Base-by-base conservation (phyloP, 2,888 invertebrate genomes). In the Dendrolimus pini region DNA sequence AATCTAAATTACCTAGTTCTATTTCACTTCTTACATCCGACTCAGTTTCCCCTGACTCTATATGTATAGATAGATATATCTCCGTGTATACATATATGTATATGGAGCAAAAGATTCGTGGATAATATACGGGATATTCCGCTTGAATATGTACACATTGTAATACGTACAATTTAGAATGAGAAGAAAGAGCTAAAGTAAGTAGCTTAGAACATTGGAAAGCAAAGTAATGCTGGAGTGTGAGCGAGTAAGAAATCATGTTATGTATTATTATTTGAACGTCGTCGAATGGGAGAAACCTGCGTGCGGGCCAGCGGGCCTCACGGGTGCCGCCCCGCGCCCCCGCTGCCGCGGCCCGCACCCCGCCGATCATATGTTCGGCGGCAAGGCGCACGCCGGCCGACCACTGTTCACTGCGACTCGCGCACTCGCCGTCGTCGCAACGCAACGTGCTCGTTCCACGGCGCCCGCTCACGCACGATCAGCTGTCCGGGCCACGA, bases 341-440 rank as follows among this genome's bases (percentile, higher is more conserved):
- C 66, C 81, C 83, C 30, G 30, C 30, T 30, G 30, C 75, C 80
- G 74, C 78, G 67, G 74, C 66, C 81, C 83, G 77, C 87, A 71
- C 79, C 75, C 63, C 75, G 58, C 78, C 88, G 86, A 89, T 89
- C 89, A 89, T 88, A 88, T 89, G 89, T 82, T 89, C 89, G 87
- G 67, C 77, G 75, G 74, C 75, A 73, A 74, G 75, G 73, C 76
- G 75, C 77, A 68, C 75, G 69, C 75, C 74, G 70, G 67, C 66
- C 65, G 74, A 72, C 86, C 88, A 89, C 80, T 89, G 89, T 88
- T 87, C 88, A 89, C 80, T 89, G 89, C 88, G 89, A 83, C 82
- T 88, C 85, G 85, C 80, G 85, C 89, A 77, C 78, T 85, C 85
- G 89, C 82, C 82, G 82, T 71, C 74, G 84, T 82, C 86, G 85